Conservation (phyloP, 1,140 invertebrate species). For the Choristoneura fumiferana region DNA sequence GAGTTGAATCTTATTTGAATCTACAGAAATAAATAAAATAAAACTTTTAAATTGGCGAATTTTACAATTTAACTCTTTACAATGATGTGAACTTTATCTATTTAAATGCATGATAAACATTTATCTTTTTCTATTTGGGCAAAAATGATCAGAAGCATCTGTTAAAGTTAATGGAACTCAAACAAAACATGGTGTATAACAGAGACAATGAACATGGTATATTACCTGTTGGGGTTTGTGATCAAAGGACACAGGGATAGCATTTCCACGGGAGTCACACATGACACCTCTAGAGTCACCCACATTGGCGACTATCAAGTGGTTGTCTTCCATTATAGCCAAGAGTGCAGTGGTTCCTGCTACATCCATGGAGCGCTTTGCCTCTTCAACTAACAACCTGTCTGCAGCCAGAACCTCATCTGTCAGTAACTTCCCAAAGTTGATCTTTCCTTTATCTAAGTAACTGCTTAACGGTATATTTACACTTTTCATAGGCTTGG, state of each 20-base stretch:
- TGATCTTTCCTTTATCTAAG: conserved; percentile 85
- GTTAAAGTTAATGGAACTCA: too few species aligned
- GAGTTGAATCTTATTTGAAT: too few species aligned
- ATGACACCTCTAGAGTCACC: conserved; percentile 97
- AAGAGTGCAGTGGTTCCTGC: conserved; percentile 96
- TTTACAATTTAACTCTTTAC: too few species aligned
- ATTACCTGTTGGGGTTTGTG: conserved; percentile 96
- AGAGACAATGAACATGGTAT: too few species aligned
- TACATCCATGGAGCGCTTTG: conserved; percentile 90
- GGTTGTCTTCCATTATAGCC: conserved; percentile 89
- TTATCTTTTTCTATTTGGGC: too few species aligned
- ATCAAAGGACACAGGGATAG: conserved; percentile 95
- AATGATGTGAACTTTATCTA: too few species aligned
- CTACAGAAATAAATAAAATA: too few species aligned
- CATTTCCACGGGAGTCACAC: conserved; percentile 93
- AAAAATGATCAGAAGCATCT: too few species aligned
- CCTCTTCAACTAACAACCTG: conserved; percentile 86
- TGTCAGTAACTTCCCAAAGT: conserved; percentile 89
- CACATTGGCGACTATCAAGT: conserved; percentile 95
- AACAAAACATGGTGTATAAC: too few species aligned
- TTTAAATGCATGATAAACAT: too few species aligned
- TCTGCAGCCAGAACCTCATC: conserved; percentile 92
- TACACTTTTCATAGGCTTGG: conserved; percentile 59
- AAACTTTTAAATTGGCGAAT: too few species aligned
- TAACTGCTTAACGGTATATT: conserved; percentile 76